phyloP scores from a whole-genome alignment of 2,888 invertebrate species.

The Thymelicus lineola region DNA sequence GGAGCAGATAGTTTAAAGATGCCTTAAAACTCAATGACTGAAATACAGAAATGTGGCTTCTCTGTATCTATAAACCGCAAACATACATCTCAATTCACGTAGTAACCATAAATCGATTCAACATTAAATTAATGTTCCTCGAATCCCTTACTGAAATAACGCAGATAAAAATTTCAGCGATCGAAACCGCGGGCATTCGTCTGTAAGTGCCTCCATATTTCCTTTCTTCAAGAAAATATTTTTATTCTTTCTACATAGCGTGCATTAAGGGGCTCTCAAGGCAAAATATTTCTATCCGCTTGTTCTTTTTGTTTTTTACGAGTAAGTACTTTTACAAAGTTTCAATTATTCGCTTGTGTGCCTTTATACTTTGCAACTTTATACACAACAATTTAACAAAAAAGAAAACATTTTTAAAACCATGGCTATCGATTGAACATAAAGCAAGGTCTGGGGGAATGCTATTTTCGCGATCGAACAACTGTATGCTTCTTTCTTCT shows the following conservation, averaged over 20 bases:
- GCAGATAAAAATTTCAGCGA: conserved; percentile 11
- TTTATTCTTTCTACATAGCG: conserved; percentile 19
- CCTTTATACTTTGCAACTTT: not conserved
- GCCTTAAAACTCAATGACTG: no score
- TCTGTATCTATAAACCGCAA: no score
- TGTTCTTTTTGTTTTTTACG: conserved; percentile 14
- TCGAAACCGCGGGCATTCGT: conserved; percentile 16
- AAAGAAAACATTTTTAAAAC: no score
- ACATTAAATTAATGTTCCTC: not conserved
- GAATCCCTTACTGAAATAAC: conserved; percentile 9
- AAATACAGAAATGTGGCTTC: no score
- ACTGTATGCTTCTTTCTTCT: no score
- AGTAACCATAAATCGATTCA: conserved; percentile 6
- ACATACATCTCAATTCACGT: not conserved
- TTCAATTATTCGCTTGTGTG: conserved; percentile 5
- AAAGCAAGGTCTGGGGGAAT: no score
- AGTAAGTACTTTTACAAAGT: not conserved
- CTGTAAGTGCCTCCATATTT: conserved; percentile 25
- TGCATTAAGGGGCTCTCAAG: conserved; percentile 19
- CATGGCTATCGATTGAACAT: no score
- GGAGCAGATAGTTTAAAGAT: no score
- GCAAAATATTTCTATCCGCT: conserved; percentile 20
- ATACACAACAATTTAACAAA: no score
- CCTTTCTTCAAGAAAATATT: conserved; percentile 25
- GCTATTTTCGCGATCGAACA: no score